These are phyloP conservation scores for Phalera bucephala DNA, from an alignment of 2,888 invertebrate genomes.

Conservation along the genomic window DNA sequence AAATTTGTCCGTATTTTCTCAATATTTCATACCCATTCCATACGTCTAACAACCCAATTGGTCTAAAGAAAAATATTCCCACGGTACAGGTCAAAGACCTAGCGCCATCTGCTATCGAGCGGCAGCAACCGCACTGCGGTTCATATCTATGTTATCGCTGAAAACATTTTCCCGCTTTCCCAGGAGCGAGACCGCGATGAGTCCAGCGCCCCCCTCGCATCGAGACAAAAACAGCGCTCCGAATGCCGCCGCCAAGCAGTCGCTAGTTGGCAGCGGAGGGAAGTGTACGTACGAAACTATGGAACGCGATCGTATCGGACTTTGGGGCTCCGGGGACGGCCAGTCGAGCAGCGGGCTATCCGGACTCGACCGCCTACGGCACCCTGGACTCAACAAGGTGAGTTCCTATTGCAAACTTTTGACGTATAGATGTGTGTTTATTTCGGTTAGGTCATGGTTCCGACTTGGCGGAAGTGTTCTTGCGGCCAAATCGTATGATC, in stretches of 20 bases:
- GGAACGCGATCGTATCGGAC: slow-evolving; percentile 85
- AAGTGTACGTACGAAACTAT: slow-evolving; percentile 65
- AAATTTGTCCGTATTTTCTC: too few species aligned
- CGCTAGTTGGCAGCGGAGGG: slow-evolving; percentile 45
- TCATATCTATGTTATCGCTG: slow-evolving; percentile 58
- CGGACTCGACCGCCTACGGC: slow-evolving; percentile 86
- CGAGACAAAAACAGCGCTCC: slow-evolving; percentile 64
- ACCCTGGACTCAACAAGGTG: slow-evolving; percentile 89
- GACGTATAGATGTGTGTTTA: slow-evolving; percentile 31
- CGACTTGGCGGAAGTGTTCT: slow-evolving; percentile 47
- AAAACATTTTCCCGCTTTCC: slow-evolving; percentile 76
- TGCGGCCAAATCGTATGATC: slow-evolving; percentile 18
- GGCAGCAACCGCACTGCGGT: slow-evolving; percentile 55
- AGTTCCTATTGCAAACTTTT: neutral
- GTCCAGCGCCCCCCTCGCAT: slow-evolving; percentile 69
- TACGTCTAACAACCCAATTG: too few species aligned
- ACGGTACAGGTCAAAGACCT: slow-evolving; percentile 33
- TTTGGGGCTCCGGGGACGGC: slow-evolving; percentile 84
- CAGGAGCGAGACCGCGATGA: slow-evolving; percentile 77
- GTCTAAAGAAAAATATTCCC: too few species aligned
- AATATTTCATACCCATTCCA: too few species aligned
- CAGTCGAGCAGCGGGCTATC: slow-evolving; percentile 79
- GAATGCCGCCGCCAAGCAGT: slow-evolving; percentile 57
- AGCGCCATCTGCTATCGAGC: slow-evolving; percentile 72
- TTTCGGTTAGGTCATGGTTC: slow-evolving; percentile 63